Conservation (phyloP, 2,888 invertebrate genomes). For the Lydus trimaculatus region DNA sequence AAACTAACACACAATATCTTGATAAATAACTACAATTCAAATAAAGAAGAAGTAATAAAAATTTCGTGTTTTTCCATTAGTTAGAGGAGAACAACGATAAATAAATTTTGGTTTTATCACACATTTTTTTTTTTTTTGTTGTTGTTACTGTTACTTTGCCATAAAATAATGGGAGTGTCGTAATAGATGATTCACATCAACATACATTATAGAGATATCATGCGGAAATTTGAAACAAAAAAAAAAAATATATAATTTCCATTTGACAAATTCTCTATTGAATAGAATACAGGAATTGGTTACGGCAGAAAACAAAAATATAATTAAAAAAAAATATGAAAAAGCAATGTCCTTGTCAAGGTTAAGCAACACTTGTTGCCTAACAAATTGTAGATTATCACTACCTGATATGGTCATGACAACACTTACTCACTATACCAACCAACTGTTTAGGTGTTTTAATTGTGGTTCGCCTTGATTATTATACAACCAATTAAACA, state of each 20-base stretch:
- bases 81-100: not conserved
- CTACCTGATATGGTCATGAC: constrained; percentile 22
- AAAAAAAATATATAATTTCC: not conserved
- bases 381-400: constrained; percentile 28
- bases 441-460: not conserved
- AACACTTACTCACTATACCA: not conserved
- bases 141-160: no score
- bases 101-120: not conserved
- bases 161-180: not conserved
- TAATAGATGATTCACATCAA: not conserved
- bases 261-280: not conserved
- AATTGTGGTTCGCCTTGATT: constrained; percentile 3
- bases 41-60: not conserved
- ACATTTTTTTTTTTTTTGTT: no score
- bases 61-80: not conserved
- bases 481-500: constrained; percentile 3
- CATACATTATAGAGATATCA: not conserved
- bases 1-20: not conserved
- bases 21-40: not conserved
- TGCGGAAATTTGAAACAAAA: not conserved
- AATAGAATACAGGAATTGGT: constrained; percentile 15
- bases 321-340: no score
- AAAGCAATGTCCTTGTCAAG: constrained; percentile 26
- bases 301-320: not conserved
- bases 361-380: constrained; percentile 23